phyloP scores from a whole-genome alignment of 2,888 invertebrate species.

The Yponomeuta plumbellus region DNA sequence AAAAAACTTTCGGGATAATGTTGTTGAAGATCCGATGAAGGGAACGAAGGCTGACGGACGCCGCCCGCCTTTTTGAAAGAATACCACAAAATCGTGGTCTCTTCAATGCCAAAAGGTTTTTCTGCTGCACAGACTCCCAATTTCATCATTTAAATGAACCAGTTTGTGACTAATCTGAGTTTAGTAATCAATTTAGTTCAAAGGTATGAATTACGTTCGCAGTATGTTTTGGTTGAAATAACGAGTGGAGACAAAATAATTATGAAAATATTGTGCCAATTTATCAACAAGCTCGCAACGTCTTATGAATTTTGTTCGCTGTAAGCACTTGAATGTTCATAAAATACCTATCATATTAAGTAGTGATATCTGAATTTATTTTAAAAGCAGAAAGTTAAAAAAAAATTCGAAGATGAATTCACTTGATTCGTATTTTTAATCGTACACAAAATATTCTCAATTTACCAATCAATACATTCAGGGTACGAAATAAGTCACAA shows the following conservation, averaged over 20 bases:
- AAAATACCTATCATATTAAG: conserved; percentile 9
- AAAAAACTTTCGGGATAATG: no score
- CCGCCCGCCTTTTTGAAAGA: no score
- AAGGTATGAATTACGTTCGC: not conserved
- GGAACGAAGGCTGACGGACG: no score
- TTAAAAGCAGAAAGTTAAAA: not conserved
- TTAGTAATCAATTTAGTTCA: no score
- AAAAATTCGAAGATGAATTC: not conserved
- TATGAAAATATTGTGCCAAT: conserved; percentile 9
- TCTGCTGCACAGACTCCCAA: no score
- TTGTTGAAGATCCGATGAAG: no score
- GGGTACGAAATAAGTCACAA: not conserved
- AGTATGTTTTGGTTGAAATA: conserved; percentile 3
- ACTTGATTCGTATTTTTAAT: not conserved
- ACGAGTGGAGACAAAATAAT: not conserved
- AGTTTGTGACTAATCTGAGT: no score
- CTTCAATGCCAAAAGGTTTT: no score
- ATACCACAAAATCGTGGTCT: no score
- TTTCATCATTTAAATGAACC: no score
- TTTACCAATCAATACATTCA: conserved; percentile 1
- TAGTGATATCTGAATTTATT: not conserved
- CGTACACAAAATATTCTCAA: not conserved
- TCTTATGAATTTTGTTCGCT: conserved; percentile 13
- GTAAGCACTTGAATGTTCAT: conserved; percentile 5
- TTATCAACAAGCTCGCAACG: not conserved